phyloP scores from a whole-genome alignment of 1,140 invertebrate genomes.

The Diorhabda sublineata region DNA sequence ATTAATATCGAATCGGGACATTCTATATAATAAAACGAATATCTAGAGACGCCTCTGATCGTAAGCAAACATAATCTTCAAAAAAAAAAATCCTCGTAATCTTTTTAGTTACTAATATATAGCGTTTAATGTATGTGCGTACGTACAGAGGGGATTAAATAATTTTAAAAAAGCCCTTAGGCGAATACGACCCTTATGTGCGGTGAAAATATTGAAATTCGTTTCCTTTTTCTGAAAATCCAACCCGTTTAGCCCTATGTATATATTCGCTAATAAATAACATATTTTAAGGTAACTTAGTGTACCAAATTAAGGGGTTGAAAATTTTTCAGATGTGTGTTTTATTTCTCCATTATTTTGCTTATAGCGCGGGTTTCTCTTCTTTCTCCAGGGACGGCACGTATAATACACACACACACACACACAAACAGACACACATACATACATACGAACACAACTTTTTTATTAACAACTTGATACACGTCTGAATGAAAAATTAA shows the following conservation, averaged over 20 bases:
- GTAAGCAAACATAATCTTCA: conserved; percentile 8
- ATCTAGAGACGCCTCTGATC: background rate
- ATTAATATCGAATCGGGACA: too few relatives aligned
- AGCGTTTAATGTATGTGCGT: conserved; percentile 34
- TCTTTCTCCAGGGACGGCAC: conserved; percentile 4
- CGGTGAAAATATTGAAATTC: conserved; percentile 26
- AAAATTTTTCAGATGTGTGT: conserved; percentile 34
- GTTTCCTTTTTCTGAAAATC: conserved; percentile 31
- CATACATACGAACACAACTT: too few relatives aligned
- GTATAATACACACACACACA: background rate
- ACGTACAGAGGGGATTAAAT: conserved; percentile 32
- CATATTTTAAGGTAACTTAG: conserved; percentile 37
- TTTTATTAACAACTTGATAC: too few relatives aligned
- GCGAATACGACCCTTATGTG: conserved; percentile 30
- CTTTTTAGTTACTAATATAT: conserved; percentile 36
- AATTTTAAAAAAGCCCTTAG: conserved; percentile 30
- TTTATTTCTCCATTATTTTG: conserved; percentile 22
- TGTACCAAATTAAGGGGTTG: conserved; percentile 36
- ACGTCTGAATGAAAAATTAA: too few relatives aligned
- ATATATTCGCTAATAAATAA: conserved; percentile 31
- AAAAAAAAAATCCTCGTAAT: conserved; percentile 29
- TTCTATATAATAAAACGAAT: too few relatives aligned
- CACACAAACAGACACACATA: too few relatives aligned
- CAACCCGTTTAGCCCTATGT: conserved; percentile 25
- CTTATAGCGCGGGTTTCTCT: background rate